Base-by-base conservation (phyloP, 1,140 invertebrate genomes). In the Dysdera silvatica region DNA sequence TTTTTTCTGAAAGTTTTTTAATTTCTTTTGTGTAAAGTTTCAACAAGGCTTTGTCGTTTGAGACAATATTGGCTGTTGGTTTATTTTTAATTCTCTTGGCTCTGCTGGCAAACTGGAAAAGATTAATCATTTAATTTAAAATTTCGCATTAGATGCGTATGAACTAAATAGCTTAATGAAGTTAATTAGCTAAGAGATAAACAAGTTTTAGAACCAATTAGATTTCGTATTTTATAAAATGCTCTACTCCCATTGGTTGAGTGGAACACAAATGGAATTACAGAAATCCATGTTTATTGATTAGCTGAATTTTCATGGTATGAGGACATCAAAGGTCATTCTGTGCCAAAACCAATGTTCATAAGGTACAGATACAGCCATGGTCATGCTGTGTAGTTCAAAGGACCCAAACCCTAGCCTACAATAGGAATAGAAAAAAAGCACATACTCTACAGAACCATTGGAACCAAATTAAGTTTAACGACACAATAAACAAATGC, bases 31-130 rank as follows among this genome's bases (percentile, higher is more conserved):
- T 72, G 61, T 80, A 80, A 24, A 77, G 77, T 71, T 84, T 85
- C 43, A 87, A 76, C 71, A 86, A 79, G 0, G 83, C 82, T 3
- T 79, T 78, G 55, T 86, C 81, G 4, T 81, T 84, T 12, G 84
- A 72, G 0, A 86, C 80, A 68, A 85, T 82, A 71, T 90, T 91
- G 0, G 87, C 75, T 57, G 82, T 76, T 0, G 88, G 88, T 63
- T 85, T 69, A 29, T 75, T 75, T 28, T 72, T 69, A 33, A 79
- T 75, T 8, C 63, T 68, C 52, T 79, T 79, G 0, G 78, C 77
- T 31, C 70, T 37, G 10, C 37, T 69, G 0, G 77, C 77, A 70
- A 78, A 78, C 54, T 75, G 71, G 49, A 47, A 53, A 26, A 37
- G 35, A 33, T 37, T 14, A 63, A 51, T 68, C 71, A 68, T 23